These are phyloP conservation scores for Vidua chalybeata DNA, from an alignment of 2,113 vertebrate genomes.

Conservation along the genomic window DNA sequence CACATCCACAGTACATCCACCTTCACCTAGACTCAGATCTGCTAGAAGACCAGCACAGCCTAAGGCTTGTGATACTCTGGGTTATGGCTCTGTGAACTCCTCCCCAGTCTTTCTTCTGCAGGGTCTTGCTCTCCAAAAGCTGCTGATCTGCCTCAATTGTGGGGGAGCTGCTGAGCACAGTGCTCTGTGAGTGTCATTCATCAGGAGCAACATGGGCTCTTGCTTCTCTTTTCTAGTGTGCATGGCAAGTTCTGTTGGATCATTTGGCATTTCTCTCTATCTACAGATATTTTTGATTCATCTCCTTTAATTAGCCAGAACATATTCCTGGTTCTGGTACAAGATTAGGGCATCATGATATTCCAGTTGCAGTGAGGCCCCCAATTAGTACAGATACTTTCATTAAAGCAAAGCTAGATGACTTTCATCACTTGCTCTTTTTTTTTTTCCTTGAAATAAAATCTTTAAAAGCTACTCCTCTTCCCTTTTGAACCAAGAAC, in stretches of 20 bases:
- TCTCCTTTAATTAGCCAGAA: background rate
- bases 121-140: background rate
- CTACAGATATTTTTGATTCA: background rate
- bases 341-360: background rate
- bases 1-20: background rate
- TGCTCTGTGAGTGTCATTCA: background rate
- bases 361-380: background rate
- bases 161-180: background rate
- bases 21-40: background rate
- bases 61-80: background rate
- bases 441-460: background rate
- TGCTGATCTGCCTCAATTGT: background rate
- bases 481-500: slow-evolving; percentile 17
- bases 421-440: background rate
- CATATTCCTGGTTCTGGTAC: background rate
- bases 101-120: background rate
- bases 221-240: background rate
- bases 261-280: background rate
- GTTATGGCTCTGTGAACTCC: background rate
- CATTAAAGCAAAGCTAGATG: background rate
- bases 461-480: background rate
- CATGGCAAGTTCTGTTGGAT: background rate
- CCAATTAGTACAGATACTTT: background rate
- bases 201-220: background rate
- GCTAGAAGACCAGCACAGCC: background rate